Conservation (phyloP, 2,888 invertebrate species). For the Argyresthia goedartella region DNA sequence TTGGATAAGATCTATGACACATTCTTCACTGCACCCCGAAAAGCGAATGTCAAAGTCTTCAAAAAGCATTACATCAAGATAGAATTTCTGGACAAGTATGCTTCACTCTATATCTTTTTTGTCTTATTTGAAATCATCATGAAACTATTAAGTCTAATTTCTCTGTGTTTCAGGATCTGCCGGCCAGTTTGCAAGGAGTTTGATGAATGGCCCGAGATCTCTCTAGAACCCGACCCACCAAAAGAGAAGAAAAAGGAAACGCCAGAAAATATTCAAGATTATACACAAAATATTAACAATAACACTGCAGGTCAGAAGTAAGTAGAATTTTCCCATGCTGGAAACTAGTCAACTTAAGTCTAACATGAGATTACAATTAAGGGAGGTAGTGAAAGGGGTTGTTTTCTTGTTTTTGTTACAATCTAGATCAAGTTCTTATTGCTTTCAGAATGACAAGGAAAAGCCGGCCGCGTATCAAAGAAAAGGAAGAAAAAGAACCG, state of each 20-base stretch:
- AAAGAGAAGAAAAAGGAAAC: slow-evolving; percentile 45
- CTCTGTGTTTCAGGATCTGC: slow-evolving; percentile 55
- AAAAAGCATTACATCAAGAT: slow-evolving; percentile 81
- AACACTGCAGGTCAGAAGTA: slow-evolving; percentile 36
- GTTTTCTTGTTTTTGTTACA: too few relatives aligned
- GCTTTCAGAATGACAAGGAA: slow-evolving; percentile 71
- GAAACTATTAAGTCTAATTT: slow-evolving; percentile 8
- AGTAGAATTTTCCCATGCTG: slow-evolving; percentile 25
- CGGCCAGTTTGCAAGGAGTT: slow-evolving; percentile 75
- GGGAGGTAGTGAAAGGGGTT: too few relatives aligned
- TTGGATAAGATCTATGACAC: slow-evolving; percentile 76
- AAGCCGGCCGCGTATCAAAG: slow-evolving; percentile 55
- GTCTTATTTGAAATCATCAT: not conserved
- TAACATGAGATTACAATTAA: too few relatives aligned
- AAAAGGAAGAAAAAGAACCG: slow-evolving; percentile 48
- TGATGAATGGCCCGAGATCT: slow-evolving; percentile 73
- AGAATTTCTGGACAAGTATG: slow-evolving; percentile 77
- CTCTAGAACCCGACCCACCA: slow-evolving; percentile 48
- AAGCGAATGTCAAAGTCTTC: slow-evolving; percentile 72
- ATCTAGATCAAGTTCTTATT: too few relatives aligned
- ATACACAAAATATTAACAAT: slow-evolving; percentile 20
- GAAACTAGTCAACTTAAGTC: slow-evolving; percentile 3
- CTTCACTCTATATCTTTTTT: slow-evolving; percentile 17
- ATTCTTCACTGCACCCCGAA: slow-evolving; percentile 61
- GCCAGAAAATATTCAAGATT: slow-evolving; percentile 20